Percentiles rank a stretch among this genome's conserved stretches.
Conservation (phyloP, 2,888 invertebrate genomes). For the Panzeria rudis region DNA sequence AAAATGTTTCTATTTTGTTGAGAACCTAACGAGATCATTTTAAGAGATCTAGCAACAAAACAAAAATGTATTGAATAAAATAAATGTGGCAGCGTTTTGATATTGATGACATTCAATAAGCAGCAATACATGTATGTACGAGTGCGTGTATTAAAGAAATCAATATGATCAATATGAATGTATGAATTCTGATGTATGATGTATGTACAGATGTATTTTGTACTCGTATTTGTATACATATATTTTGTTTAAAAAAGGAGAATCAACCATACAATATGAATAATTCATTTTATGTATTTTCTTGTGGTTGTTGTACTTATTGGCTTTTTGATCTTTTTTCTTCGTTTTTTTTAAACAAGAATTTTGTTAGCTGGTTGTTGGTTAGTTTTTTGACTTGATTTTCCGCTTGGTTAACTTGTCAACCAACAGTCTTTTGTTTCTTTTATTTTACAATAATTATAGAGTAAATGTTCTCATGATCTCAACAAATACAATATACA, state of each 20-base stretch:
- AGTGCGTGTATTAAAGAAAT: conserved; percentile 42
- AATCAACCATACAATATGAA: conserved; percentile 64
- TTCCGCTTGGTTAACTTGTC: conserved; percentile 67
- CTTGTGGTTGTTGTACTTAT: conserved; percentile 56
- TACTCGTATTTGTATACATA: neutral
- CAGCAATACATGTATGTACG: conserved; percentile 51
- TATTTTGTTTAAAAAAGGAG: conserved; percentile 46
- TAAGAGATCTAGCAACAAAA: neutral
- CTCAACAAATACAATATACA: conserved; percentile 51
- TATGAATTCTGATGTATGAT: conserved; percentile 30
- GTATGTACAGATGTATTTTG: conserved; percentile 11
- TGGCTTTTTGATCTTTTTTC: conserved; percentile 49
- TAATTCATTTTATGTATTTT: conserved; percentile 66
- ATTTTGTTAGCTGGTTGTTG: conserved; percentile 29
- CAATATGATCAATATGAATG: conserved; percentile 35
- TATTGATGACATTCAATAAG: conserved; percentile 64
- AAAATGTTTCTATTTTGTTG: conserved; percentile 19
- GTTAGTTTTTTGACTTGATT: conserved; percentile 42
- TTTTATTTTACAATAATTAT: conserved; percentile 69
- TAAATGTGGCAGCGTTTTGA: conserved; percentile 54
- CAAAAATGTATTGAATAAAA: conserved; percentile 27
- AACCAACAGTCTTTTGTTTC: conserved; percentile 55
- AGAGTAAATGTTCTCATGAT: conserved; percentile 72
- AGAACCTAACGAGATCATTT: conserved; percentile 24
- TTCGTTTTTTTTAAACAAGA: neutral